Base-by-base conservation (phyloP, 1,140 invertebrate species). In the Eupristina koningsbergeri region DNA sequence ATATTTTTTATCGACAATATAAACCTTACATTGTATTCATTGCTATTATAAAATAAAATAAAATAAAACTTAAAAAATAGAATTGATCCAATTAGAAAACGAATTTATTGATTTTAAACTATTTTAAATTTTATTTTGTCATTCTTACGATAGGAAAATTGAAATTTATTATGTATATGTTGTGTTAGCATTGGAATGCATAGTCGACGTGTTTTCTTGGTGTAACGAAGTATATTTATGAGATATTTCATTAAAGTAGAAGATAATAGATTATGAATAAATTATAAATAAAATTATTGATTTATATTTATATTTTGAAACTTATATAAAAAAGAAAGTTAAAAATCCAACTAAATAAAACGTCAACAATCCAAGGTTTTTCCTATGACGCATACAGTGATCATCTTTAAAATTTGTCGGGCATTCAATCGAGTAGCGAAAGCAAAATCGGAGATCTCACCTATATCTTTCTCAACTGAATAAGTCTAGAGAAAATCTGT, bases 401-500 rank as follows among this genome's bases (percentile, higher is more conserved):
- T 45, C 15, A 53, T 26, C 26, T 15, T 36, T 41, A n/a, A 71
- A 71, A 71, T 71, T 71, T 41, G 39, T 6, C 45, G 7, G 67
- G 22, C 34, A 36, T 8, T 41, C 22, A 17, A 50, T 74, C 15
- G n/a, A 53, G 17, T 31, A 36, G 64, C 34, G 34, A 13, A 34
- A 34, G 47, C n/a, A 1, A 26, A 34, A 3, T 0, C 9, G 8
- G 2, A 2, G 34, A 3, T 71, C 36, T n/a, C 17, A 39, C 73
- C 45, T 29, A 29, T 36, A 36, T 41, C 39, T 58, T 58, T 26
- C 36, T 71, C 3, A 71, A 41, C n/a, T n/a, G 9, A 11, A 61
- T n/a, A 73, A 80, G 64, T 80, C 71, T 69, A 15, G 29, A 80
- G 61, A 74, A 80, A 80, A 80, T 84, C 76, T 80, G 78, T 84